These are phyloP conservation scores for Hyperoplus lanceolatus DNA, from an alignment of 2,797 vertebrate species.

Conservation along the genomic window DNA sequence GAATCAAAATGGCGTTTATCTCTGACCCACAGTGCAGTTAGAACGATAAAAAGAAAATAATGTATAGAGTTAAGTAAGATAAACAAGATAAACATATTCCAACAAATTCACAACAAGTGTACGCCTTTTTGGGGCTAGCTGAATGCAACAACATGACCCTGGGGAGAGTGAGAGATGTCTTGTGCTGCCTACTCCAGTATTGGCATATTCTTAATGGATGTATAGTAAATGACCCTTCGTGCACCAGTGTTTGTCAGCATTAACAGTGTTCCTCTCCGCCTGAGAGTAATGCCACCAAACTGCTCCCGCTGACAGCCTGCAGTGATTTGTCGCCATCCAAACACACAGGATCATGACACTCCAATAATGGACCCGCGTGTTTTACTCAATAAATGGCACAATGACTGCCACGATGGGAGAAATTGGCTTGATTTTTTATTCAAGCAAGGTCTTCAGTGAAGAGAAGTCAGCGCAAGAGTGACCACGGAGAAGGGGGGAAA, in stretches of 20 bases:
- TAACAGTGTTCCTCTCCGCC: constrained; percentile 74
- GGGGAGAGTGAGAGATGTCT: constrained; percentile 61
- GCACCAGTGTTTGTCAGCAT: constrained; percentile 83
- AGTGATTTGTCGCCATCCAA: constrained; percentile 81
- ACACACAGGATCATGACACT: constrained; percentile 79
- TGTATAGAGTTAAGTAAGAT: too few species aligned
- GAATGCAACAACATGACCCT: constrained; percentile 56
- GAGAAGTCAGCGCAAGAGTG: constrained; percentile 78
- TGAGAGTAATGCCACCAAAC: constrained; percentile 83
- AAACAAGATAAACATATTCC: too few species aligned
- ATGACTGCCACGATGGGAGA: constrained; percentile 72
- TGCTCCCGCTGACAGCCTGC: constrained; percentile 73
- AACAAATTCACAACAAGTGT: background rate
- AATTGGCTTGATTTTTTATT: constrained; percentile 79
- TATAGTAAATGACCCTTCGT: constrained; percentile 82
- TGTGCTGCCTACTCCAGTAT: constrained; percentile 70
- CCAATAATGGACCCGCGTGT: constrained; percentile 82
- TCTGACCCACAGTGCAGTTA: too few species aligned
- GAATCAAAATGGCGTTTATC: too few species aligned
- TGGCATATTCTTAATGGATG: constrained; percentile 85
- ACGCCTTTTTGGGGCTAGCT: constrained; percentile 33
- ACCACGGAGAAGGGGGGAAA: constrained; percentile 81
- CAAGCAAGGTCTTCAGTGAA: constrained; percentile 84
- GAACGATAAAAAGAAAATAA: too few species aligned
- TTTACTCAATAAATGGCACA: constrained; percentile 82